These are phyloP conservation scores for Corythaixoides concolor DNA, from an alignment of 2,113 vertebrate species.

Conservation along the genomic window DNA sequence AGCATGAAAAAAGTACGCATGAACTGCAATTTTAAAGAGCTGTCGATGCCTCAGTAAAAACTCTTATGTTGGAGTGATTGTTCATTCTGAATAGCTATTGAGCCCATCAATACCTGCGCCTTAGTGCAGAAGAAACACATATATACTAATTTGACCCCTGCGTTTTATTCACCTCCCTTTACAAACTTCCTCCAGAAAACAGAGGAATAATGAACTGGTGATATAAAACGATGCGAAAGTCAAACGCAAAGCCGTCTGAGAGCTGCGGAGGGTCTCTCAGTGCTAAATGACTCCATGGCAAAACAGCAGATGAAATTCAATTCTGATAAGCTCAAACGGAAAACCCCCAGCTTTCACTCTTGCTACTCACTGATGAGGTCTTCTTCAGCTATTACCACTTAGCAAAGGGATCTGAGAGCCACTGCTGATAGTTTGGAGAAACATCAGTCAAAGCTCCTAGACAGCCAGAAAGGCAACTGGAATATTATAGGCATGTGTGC, in stretches of 20 bases:
- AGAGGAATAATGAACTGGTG: background rate
- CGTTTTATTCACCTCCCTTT: background rate
- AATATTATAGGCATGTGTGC: background rate
- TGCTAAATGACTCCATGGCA: background rate
- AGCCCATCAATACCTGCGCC: background rate
- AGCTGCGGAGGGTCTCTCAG: background rate
- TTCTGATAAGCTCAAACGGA: conserved; percentile 16
- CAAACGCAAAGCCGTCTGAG: background rate
- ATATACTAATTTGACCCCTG: background rate
- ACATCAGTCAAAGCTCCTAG: conserved; percentile 41
- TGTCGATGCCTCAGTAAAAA: background rate
- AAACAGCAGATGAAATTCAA: background rate
- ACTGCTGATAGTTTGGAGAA: conserved; percentile 44
- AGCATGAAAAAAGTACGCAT: background rate
- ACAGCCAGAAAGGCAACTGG: conserved; percentile 3
- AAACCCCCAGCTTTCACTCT: background rate
- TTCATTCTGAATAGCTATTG: conserved; percentile 3
- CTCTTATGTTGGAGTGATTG: background rate
- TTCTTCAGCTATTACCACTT: conserved; percentile 17
- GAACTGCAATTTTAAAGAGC: background rate
- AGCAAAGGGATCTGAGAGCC: conserved; percentile 40
- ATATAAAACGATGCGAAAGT: background rate
- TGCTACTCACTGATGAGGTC: conserved; percentile 15
- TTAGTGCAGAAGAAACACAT: background rate
- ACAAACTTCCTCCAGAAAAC: background rate